Evolutionary conservation across 2,113 vertebrate genomes (phyloP), one percentile per base, ranked within the genome.

Genomic region (Odontophorus gujanensis): DNA sequence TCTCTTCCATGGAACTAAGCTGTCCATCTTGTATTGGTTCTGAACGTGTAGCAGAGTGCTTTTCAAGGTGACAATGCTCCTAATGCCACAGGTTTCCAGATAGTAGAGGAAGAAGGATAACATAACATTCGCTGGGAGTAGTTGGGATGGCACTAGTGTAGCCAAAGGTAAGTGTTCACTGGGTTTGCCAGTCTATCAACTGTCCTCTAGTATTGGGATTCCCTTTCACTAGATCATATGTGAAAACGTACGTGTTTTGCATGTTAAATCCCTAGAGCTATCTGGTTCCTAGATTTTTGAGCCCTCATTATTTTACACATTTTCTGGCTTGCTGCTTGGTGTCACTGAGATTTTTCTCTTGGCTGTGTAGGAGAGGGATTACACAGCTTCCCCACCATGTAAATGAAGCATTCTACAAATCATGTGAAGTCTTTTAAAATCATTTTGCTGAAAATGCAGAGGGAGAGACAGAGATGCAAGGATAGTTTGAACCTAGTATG

Each of bases 401-500:
- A 63, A 17, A 40, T 25, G 28, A 62, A 82, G 50, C 18, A 2
- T 79, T 81, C 38, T 58, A 13, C 26, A 80, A 38, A 45, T 66
- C 51, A n/a, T 68, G 57, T 81, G 83, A 51, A 89, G 61, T 93
- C 26, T 77, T 89, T 78, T 91, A 10, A 57, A 84, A 68, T 67
- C 0, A 45, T 90, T 95, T 91, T 87, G 72, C 72, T 91, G 85
- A 87, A 89, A 55, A 87, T 72, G 91, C 67, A 74, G 72, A 74
- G 78, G 25, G 20, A 75, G 45, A 63, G 88, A 87, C 71, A 74
- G 91, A 93, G 51, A 22, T 95, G 59, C 2, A 38, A 94, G 67
- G 45, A 43, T 83, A 77, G 75, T 62, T 95, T 85, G 69, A 87
- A 59, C n/a, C 74, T 89, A 85, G 28, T 51, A 68, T 80, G 51